A percentile compares a stretch with the other conserved stretches of the same genome.
phyloP scores from a whole-genome alignment of 2,888 invertebrate genomes.

The Polydrusus cervinus region DNA sequence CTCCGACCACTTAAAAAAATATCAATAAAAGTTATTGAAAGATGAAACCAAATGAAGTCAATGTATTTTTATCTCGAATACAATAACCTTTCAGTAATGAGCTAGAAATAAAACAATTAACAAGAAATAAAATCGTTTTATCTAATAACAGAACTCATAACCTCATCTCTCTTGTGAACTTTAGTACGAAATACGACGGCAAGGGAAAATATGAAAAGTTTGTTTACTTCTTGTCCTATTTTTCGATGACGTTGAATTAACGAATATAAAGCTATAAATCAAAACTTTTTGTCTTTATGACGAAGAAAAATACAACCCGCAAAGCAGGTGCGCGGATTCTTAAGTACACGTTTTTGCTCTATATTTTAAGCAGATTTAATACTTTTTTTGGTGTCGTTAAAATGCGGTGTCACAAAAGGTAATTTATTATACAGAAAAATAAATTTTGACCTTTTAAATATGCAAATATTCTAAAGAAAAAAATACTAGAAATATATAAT shows the following conservation, averaged over 20 bases:
- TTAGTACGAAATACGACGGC: constrained; percentile 8
- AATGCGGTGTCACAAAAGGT: constrained; percentile 4
- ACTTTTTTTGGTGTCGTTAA: constrained; percentile 14
- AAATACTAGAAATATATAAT: too few relatives aligned
- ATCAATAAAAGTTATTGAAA: too few relatives aligned
- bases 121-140: background rate
- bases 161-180: background rate
- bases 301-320: constrained; percentile 17
- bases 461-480: background rate
- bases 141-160: constrained; percentile 14
- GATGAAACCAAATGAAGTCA: too few relatives aligned
- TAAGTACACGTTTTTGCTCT: constrained; percentile 22
- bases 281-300: constrained; percentile 33
- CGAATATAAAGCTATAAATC: constrained; percentile 38
- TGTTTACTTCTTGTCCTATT: constrained; percentile 17
- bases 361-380: constrained; percentile 25
- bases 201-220: constrained; percentile 28
- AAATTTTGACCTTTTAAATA: constrained; percentile 2
- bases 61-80: too few relatives aligned
- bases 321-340: constrained; percentile 31
- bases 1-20: too few relatives aligned
- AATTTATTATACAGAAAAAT: constrained; percentile 7
- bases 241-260: constrained; percentile 29
- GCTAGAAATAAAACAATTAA: background rate
- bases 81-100: background rate